Evolutionary conservation across 2,888 invertebrate genomes (phyloP), one percentile per base, ranked within the genome.

Genomic region (Amphiduros pacificus): DNA sequence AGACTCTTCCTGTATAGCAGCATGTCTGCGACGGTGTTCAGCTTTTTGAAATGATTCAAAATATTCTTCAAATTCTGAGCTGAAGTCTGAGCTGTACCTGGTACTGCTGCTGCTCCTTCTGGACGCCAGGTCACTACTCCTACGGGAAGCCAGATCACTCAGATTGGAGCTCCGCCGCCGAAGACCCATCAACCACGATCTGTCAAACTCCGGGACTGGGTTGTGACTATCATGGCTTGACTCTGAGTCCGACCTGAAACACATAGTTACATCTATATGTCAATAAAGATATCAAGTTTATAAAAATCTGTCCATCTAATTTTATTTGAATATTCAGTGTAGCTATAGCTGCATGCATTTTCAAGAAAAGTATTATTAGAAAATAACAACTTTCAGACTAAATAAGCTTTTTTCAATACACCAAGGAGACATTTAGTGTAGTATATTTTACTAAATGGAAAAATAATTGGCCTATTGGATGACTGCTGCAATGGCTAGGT

Each of bases 91-190:
- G 61, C 77, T 77, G 59, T 76, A 72, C 27, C 76, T 71, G 0
- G 75, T 74, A 48, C 73, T 74, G 52, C 74, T 72, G 81, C 84
- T 92, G 90, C 40, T 67, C 2, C 77, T 67, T 1, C 77, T 76
- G 27, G 62, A 63, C n/a, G 74, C 71, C n/a, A 76, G 52, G 54
- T 78, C 77, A 20, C 41, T 41, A 14, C 59, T 49, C n/a, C 63
- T 59, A 1, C 60, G 48, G 27, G 55, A 50, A 11, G 61, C 55
- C 3, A 36, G 20, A 26, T 64, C 64, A 62, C 77, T 77, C 57
- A 77, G 62, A 64, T 77, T 77, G 4, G 78, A 78, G 61, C 78
- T 78, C 24, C 79, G 61, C 40, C 79, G 68, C 41, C 79, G 67
- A 52, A 76, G 72, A 40, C 73, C 68, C 22, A 68, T 63, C 62